Evolutionary conservation across 2,888 invertebrate species (phyloP), one percentile per base, ranked within the genome.

Genomic region (Nyleta sp.): DNA sequence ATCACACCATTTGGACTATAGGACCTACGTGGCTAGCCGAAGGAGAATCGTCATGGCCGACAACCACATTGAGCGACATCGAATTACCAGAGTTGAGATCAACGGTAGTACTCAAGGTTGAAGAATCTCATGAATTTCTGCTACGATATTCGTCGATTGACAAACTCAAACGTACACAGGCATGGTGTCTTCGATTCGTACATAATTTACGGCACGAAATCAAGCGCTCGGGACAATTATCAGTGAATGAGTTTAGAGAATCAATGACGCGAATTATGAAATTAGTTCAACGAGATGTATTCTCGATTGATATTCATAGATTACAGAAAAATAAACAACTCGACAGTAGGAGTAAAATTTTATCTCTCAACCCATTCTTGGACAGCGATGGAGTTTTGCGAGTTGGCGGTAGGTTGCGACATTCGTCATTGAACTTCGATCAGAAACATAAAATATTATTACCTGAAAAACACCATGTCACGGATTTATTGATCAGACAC

Each of bases 1-100:
- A 44, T 7, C 20, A 48, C 6, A 8, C 13, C 0, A 20, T 73
- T 13, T 78, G 80, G 80, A 59, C 28, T 40, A 28, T 8, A 6
- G 33, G 81, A 5, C 76, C 80, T 8, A 4, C 17, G 2, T 81
- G 81, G 67, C n/a, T 67, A 1, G 8, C 10, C 7, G n/a, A 53
- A 20, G 24, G 48, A 1, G 62, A 75, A 52, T 2, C 33, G 17
- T 11, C 31, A 4, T 80, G 68, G 80, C 78, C 74, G 1, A 11
- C 2, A 20, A 44, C 18, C 18, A 44, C 11, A 2, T 17, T 44
- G 5, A 18, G 2, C 8, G 20, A 44, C 20, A 20, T 44, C 20
- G 44, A 18, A 10, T 5, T 48, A 6, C 48, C 20, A 52, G 35
- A 28, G n/a, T 18, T 15, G 13, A 13, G 18, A 33, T 8, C 17